Evolutionary conservation across 2,113 vertebrate species (phyloP), one percentile per base, ranked within the genome.

Genomic region (Psophia crepitans): DNA sequence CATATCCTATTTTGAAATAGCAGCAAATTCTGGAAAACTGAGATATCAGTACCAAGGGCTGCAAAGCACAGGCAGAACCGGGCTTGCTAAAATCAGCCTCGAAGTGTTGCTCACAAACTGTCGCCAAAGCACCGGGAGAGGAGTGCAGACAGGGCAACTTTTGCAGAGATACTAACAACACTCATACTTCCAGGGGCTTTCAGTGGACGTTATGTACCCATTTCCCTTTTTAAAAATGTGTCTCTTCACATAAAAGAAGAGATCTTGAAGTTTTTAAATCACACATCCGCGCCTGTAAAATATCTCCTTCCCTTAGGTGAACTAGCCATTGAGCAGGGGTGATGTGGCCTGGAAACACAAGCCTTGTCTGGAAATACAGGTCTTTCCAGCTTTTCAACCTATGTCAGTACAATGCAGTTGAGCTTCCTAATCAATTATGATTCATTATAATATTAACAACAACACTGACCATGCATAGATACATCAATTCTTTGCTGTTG

Each of bases 81-180:
- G 56, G 18, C 58, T 84, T 81, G 57, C 51, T 68, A 39, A 89
- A 95, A 92, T 75, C 84, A 89, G 57, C 56, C 43, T 78, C 3
- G 2, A 63, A 93, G 73, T 41, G 48, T 70, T 12, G 1, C 73
- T 96, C 69, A 84, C 93, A 92, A 92, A 66, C 87, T 96, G 86
- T 70, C 86, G 81, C 89, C 89, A 63, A 90, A 90, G 64, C 51
- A 37, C 69, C 80, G 76, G 24, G 76, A 89, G 89, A 84, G 77
- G 65, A 94, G 81, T 81, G 81, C 48, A 84, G 91, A 84, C 76
- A 95, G 71, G 89, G 43, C 87, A 90, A 74, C 80, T 91, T 96
- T 32, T 78, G 27, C 46, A 89, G 87, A 71, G 74, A 68, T 94
- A 73, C 14, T 82, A 54, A 79, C 49, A 64, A 70, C 76, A 69